phyloP scores from a whole-genome alignment of 2,113 vertebrate species.

The Myxocyprinus asiaticus region DNA sequence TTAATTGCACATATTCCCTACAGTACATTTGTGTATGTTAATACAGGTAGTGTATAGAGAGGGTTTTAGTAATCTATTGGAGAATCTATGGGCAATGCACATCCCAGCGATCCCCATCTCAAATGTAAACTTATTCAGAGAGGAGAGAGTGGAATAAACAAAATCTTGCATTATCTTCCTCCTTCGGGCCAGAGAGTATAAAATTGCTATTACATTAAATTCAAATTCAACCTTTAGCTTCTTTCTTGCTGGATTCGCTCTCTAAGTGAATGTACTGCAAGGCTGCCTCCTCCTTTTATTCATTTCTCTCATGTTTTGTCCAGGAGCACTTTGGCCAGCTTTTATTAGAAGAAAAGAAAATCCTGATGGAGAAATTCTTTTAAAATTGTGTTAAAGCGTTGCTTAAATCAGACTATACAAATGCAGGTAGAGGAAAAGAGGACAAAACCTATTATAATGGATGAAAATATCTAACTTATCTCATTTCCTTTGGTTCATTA shows the following conservation, averaged over 20 bases:
- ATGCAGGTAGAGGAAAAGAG: not conserved
- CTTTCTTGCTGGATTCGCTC: not conserved
- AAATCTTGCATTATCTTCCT: conserved; percentile 6
- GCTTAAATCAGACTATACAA: conserved; percentile 27
- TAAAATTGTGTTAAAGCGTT: conserved; percentile 1
- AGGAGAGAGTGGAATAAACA: conserved; percentile 22
- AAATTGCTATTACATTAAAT: conserved; percentile 16
- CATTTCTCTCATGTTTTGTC: conserved; percentile 12
- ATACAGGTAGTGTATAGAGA: not conserved
- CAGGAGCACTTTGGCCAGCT: conserved; percentile 29
- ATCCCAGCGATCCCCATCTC: conserved; percentile 10
- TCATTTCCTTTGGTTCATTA: not conserved
- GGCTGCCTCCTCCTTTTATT: conserved; percentile 18
- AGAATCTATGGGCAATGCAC: not conserved
- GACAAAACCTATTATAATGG: conserved; percentile 12
- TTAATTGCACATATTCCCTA: not conserved
- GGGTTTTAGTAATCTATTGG: not conserved
- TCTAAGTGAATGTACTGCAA: conserved; percentile 17
- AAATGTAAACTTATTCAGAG: not conserved
- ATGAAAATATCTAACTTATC: conserved; percentile 5
- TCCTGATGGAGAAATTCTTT: conserved; percentile 29
- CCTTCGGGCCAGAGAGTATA: not conserved
- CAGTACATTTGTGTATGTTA: not conserved
- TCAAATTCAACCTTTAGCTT: conserved; percentile 38
- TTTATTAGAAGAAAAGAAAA: conserved; percentile 30